Percentiles rank a stretch among this genome's conserved stretches.
Conservation (phyloP, 1,140 invertebrate species). For the Zeugodacus cucurbitae region DNA sequence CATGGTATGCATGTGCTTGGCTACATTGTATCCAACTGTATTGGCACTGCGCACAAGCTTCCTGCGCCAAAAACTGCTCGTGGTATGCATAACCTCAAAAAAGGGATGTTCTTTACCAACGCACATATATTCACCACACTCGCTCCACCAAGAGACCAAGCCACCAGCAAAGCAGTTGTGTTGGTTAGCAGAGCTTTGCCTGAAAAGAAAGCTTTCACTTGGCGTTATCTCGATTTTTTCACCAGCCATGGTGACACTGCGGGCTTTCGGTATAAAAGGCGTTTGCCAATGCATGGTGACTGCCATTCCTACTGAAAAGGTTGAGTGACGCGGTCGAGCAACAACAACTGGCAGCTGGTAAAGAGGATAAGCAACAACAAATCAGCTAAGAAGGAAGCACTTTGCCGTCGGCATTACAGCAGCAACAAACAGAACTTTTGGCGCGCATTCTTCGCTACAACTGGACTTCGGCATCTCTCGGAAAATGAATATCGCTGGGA, state of each 20-base stretch:
- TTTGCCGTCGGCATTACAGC: constrained; percentile 35
- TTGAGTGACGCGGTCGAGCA: constrained; percentile 17
- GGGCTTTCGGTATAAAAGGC: constrained; percentile 37
- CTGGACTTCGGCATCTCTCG: not conserved
- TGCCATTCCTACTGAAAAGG: constrained; percentile 41
- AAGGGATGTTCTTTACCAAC: not conserved
- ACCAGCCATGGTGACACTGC: not conserved
- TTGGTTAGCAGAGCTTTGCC: constrained; percentile 1
- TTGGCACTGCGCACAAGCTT: not conserved
- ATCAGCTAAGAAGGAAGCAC: not conserved
- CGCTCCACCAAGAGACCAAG: not conserved
- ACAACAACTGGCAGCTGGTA: not conserved
- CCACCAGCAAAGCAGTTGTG: not conserved
- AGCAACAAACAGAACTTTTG: not conserved
- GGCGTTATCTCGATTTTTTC: not conserved
- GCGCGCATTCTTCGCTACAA: not conserved
- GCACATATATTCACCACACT: constrained; percentile 25
- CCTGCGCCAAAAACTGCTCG: not conserved
- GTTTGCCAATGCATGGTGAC: constrained; percentile 34
- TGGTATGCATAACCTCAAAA: not conserved
- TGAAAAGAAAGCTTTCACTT: constrained; percentile 8
- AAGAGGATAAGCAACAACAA: not conserved
- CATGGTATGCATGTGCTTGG: not conserved
- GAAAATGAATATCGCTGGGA: constrained; percentile 23
- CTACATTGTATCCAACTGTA: constrained; percentile 9